Evolutionary conservation across 1,140 invertebrate genomes (phyloP).

Genomic region (Sweltsa coloradensis): DNA sequence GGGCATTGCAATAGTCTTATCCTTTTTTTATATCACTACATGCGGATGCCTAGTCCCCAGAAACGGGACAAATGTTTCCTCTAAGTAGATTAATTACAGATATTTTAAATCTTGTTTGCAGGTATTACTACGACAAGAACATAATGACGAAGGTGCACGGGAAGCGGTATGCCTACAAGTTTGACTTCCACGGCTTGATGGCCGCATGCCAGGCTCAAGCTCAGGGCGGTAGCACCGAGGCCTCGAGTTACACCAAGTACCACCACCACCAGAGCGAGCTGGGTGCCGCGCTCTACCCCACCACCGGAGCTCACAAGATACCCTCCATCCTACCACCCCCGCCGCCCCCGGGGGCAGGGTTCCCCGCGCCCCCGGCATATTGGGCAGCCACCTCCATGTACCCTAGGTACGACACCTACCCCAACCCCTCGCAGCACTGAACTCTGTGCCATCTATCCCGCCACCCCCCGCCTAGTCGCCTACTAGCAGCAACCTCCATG

Average conservation of each 20-base stretch:
- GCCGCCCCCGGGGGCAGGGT: slow-evolving; percentile 12
- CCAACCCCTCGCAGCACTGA: no score
- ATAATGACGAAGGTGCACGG: slow-evolving; percentile 93
- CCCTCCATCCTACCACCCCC: slow-evolving; percentile 22
- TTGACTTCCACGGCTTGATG: slow-evolving; percentile 77
- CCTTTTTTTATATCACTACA: background rate
- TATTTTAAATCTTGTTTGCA: no score
- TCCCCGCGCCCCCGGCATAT: slow-evolving; percentile 22
- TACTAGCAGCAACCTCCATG: no score
- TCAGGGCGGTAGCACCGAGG: slow-evolving; percentile 22
- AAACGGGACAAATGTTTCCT: no score
- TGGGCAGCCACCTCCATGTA: no score
- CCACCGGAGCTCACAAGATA: slow-evolving; percentile 19
- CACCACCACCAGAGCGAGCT: slow-evolving; percentile 28
- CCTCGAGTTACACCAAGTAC: slow-evolving; percentile 32
- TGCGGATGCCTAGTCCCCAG: no score
- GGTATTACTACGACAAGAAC: slow-evolving; percentile 98
- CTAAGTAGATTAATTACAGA: no score
- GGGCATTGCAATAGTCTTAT: background rate
- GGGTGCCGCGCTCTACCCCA: slow-evolving; percentile 28
- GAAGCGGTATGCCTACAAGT: slow-evolving; percentile 86
- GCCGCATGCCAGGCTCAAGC: slow-evolving; percentile 71
- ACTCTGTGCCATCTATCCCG: no score
- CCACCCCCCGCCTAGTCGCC: no score
- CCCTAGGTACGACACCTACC: no score